Conservation (phyloP, 92 coral and sea anemone species). For the Isaurus tuberculatus region DNA sequence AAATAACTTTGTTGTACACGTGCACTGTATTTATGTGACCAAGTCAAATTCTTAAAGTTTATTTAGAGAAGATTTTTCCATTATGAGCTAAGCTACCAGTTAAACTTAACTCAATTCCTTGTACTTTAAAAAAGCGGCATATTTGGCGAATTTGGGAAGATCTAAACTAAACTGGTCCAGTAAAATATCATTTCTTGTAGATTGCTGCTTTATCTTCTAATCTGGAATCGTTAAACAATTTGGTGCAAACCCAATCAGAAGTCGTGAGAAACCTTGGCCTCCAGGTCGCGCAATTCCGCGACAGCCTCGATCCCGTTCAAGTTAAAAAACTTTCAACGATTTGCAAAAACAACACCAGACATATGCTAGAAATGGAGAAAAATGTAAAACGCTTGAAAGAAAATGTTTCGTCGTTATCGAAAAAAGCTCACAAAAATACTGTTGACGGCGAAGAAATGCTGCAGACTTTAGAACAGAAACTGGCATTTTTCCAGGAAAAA, state of each 20-base stretch:
- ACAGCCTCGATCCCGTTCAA: slow-evolving; percentile 6
- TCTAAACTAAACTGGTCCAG: no score
- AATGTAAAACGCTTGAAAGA: not conserved
- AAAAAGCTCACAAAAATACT: not conserved
- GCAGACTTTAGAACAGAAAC: slow-evolving; percentile 17
- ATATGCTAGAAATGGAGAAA: not conserved
- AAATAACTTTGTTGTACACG: no score
- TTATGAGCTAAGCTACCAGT: no score
- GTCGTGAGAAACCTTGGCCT: slow-evolving; percentile 68
- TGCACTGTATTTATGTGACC: no score
- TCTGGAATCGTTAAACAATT: slow-evolving; percentile 65
- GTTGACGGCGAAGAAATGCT: not conserved
- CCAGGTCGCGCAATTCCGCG: slow-evolving; percentile 50
- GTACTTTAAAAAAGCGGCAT: no score
- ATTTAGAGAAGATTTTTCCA: no score
- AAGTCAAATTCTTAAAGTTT: no score
- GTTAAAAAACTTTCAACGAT: not conserved
- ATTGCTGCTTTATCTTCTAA: slow-evolving; percentile 61
- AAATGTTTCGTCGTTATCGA: slow-evolving; percentile 5
- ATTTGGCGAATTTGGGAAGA: no score
- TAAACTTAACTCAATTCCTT: no score
- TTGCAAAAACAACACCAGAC: slow-evolving; percentile 17
- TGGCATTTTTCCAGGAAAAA: slow-evolving; percentile 30
- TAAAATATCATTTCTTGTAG: slow-evolving; percentile 33
- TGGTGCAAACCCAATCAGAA: slow-evolving; percentile 76